These are phyloP conservation scores for Andricus curvator DNA, from an alignment of 2,888 invertebrate genomes.

Conservation along the genomic window DNA sequence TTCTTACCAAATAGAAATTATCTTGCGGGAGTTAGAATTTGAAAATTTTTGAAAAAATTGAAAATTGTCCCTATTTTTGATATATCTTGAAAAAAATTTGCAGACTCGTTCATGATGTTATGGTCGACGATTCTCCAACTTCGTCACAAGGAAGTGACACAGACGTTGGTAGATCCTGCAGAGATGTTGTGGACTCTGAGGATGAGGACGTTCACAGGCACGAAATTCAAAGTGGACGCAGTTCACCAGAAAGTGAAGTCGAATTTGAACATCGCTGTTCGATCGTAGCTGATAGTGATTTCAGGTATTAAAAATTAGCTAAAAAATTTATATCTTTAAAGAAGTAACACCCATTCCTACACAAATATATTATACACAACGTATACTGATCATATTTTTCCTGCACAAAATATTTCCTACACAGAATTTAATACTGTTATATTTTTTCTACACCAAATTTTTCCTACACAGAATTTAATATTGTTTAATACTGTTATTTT, in stretches of 20 bases:
- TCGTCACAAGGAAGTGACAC: conserved; percentile 87
- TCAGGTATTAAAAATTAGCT: conserved; percentile 64
- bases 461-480: too few species aligned
- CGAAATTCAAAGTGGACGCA: conserved; percentile 71
- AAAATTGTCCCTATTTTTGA: background rate
- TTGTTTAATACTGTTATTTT: too few species aligned
- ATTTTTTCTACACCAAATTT: too few species aligned
- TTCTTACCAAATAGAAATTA: background rate
- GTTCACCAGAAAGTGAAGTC: conserved; percentile 74
- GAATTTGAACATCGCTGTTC: conserved; percentile 73
- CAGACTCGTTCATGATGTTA: conserved; percentile 91
- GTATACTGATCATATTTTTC: too few species aligned
- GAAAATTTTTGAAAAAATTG: too few species aligned
- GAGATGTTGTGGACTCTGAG: conserved; percentile 71
- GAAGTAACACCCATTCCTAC: too few species aligned
- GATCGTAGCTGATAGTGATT: conserved; percentile 75
- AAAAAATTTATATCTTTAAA: background rate
- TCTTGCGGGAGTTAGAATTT: background rate
- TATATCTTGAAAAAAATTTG: conserved; percentile 54
- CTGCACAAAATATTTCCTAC: too few species aligned
- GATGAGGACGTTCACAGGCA: conserved; percentile 74
- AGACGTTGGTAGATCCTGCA: conserved; percentile 79
- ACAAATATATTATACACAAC: too few species aligned
- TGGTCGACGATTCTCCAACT: conserved; percentile 89
- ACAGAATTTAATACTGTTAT: too few species aligned